Conservation (phyloP, 1,140 invertebrate species). For the Gonatopus flavifemur region DNA sequence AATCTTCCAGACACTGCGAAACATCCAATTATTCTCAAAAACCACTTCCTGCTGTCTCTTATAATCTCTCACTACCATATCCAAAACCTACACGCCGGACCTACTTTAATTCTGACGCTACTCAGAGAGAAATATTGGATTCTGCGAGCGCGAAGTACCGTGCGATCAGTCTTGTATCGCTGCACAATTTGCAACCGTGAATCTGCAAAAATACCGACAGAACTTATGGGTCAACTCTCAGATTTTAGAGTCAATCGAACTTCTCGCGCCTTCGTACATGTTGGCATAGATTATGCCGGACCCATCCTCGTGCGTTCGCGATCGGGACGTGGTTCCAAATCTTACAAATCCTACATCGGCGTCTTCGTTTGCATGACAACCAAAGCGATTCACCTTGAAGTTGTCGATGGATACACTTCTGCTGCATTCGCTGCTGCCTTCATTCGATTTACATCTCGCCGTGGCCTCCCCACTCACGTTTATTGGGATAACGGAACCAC, state of each 20-base stretch:
- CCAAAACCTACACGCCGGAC: constrained; percentile 16
- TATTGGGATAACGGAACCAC: constrained; percentile 18
- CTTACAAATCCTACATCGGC: constrained; percentile 27
- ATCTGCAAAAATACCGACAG: neutral
- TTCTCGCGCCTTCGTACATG: constrained; percentile 1
- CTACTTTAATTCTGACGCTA: constrained; percentile 11
- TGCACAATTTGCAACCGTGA: neutral
- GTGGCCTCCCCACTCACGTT: constrained; percentile 6
- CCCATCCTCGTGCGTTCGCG: constrained; percentile 15
- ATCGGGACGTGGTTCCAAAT: neutral
- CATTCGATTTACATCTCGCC: constrained; percentile 24
- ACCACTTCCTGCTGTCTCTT: constrained; percentile 12
- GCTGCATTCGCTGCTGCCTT: constrained; percentile 30
- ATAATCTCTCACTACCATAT: constrained; percentile 12
- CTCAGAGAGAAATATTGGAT: too few relatives aligned
- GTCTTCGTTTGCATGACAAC: constrained; percentile 35
- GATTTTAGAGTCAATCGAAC: too few relatives aligned
- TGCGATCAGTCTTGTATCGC: neutral
- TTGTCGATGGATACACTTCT: constrained; percentile 25
- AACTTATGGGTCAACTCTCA: constrained; percentile 3
- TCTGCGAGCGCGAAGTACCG: too few relatives aligned
- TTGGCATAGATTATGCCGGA: too few relatives aligned
- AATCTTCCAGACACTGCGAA: constrained; percentile 16
- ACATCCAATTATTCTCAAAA: constrained; percentile 32
- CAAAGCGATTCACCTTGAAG: constrained; percentile 33